These are phyloP conservation scores for Cottus gobio DNA, from an alignment of 2,113 vertebrate genomes.

Conservation along the genomic window DNA sequence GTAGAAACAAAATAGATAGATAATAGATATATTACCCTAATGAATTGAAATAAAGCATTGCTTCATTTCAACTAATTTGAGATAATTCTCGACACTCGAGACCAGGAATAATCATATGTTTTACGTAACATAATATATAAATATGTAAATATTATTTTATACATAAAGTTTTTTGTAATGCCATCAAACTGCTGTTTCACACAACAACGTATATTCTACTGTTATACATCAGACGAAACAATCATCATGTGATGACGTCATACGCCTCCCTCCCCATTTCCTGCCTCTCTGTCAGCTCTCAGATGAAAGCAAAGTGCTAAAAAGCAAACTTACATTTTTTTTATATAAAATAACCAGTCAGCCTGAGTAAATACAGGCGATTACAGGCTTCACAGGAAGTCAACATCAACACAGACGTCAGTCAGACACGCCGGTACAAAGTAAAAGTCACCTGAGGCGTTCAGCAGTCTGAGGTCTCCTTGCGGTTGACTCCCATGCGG, in stretches of 20 bases:
- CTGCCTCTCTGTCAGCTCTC: neutral
- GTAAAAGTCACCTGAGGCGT: slow-evolving; percentile 81
- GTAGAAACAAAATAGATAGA: neutral
- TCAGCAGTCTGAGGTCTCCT: slow-evolving; percentile 81
- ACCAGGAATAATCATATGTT: neutral
- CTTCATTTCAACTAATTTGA: neutral
- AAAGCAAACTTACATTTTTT: neutral
- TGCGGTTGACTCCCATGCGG: slow-evolving; percentile 43
- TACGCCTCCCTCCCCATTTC: neutral
- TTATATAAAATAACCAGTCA: neutral
- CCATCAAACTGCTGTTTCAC: neutral
- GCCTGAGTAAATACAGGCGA: neutral
- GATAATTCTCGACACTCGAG: neutral
- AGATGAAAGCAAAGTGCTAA: neutral
- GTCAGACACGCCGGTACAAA: neutral
- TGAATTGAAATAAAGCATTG: neutral
- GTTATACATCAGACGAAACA: neutral
- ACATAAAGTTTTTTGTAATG: neutral
- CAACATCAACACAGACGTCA: neutral
- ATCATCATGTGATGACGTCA: neutral
- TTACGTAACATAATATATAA: neutral
- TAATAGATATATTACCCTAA: neutral
- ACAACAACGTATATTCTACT: neutral
- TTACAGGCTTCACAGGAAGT: neutral
- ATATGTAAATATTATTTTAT: neutral